Evolutionary conservation across 2,888 invertebrate genomes (phyloP), one percentile per base, ranked within the genome.

Genomic region (Glyphotaelius pellucidus): DNA sequence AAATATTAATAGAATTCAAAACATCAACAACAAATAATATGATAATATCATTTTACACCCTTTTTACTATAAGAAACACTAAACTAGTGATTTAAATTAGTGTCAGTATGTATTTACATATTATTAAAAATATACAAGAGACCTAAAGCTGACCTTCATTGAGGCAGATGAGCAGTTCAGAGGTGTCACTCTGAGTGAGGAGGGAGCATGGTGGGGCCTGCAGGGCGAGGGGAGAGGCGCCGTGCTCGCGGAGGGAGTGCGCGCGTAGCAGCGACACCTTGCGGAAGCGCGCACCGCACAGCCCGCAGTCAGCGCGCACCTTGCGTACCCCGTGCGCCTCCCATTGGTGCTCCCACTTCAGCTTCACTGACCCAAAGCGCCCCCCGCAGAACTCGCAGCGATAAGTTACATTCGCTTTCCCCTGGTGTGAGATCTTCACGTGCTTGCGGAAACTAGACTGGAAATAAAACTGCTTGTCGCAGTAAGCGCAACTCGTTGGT

Each of bases 301-400:
- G 92, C 14, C 94, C 90, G 85, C 96, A 96, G 92, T 96, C 96
- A 0, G 95, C 95, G 0, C 95, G 95, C 92, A 94, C 94, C 93
- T 96, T 96, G 93, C 96, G 95, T 0, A 95, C 94, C n/a, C 95
- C 95, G 92, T 96, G 96, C 0, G 95, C 94, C 0, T 91, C 87
- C 96, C 96, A 96, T 89, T 96, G 96, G 91, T 96, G 96, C 47
- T 96, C 96, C 96, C 96, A 96, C 88, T 96, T 96, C 38, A 95
- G 95, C 90, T 95, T 96, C 81, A 96, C 94, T 90, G 95, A 94
- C 42, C 94, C 94, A 80, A 95, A 95, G 31, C 94, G 94, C 0
- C 94, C 93, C 0, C 94, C 93, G 92, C 96, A 96, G 88, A 96
- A 95, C 42, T 94, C 94, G 92, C 96, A 96, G 1, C 94, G 94